Percentiles rank a stretch among this genome's conserved stretches.
Evolutionary conservation across 2,888 invertebrate species (phyloP).

Genomic region (Xanthia icteritia): DNA sequence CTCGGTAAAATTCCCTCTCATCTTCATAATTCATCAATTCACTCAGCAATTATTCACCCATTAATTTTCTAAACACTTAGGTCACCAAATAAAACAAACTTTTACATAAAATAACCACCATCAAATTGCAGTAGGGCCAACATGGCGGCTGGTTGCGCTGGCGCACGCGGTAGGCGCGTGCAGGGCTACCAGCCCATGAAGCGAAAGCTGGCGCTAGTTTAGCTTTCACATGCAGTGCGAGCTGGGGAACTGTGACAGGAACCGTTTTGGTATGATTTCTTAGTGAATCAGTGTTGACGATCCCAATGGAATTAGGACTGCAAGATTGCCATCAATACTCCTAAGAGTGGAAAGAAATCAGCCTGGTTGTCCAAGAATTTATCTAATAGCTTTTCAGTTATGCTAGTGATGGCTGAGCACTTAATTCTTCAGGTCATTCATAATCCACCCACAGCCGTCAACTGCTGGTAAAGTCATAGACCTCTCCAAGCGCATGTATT

Average conservation of each 20-base stretch:
- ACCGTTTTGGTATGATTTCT: slow-evolving; percentile 53
- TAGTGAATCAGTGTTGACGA: background rate
- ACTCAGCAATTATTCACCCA: background rate
- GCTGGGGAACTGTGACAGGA: slow-evolving; percentile 45
- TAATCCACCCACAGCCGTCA: background rate
- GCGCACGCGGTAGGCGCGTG: slow-evolving; percentile 66
- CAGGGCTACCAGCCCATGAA: slow-evolving; percentile 67
- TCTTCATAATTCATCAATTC: background rate
- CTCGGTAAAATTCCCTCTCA: background rate
- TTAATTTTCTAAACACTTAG: slow-evolving; percentile 29
- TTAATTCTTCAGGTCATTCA: background rate
- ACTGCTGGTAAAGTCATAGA: background rate
- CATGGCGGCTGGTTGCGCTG: slow-evolving; percentile 48
- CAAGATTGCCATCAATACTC: background rate
- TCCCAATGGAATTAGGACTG: background rate
- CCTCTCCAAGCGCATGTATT: background rate
- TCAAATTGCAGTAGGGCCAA: slow-evolving; percentile 64
- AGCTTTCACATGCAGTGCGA: slow-evolving; percentile 70
- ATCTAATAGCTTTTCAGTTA: background rate
- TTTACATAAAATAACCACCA: slow-evolving; percentile 41
- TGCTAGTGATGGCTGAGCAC: background rate
- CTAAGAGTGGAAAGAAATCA: background rate
- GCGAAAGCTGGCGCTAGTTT: slow-evolving; percentile 72
- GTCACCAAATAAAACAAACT: slow-evolving; percentile 16
- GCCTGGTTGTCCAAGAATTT: background rate